Evolutionary conservation across 2,113 vertebrate genomes (phyloP).

Genomic region (Choloepus hoffmanni): DNA sequence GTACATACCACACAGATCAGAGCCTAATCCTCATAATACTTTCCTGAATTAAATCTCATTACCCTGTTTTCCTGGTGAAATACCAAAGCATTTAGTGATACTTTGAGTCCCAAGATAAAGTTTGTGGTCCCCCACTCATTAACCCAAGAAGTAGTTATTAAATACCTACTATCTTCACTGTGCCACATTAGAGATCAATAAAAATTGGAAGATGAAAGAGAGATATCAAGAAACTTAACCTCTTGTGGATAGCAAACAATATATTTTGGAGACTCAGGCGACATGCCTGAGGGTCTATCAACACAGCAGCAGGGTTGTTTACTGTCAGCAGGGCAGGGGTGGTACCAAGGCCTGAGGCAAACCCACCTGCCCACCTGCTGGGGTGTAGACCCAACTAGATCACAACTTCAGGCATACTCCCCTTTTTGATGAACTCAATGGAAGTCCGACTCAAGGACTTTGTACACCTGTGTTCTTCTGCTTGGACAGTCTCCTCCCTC

Average conservation of each 20-base stretch:
- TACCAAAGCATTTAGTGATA: slow-evolving; percentile 36
- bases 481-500: background rate
- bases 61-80: slow-evolving; percentile 56
- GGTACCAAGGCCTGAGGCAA: background rate
- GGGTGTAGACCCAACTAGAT: background rate
- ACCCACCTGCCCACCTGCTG: background rate
- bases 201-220: background rate
- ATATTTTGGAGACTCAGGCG: background rate
- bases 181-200: background rate
- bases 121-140: background rate
- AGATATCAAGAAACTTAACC: slow-evolving; percentile 12
- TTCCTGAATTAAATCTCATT: slow-evolving; percentile 59
- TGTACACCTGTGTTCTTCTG: background rate
- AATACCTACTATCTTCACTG: background rate
- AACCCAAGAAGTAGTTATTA: background rate
- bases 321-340: background rate
- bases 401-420: background rate
- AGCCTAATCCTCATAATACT: slow-evolving; percentile 62
- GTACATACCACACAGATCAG: background rate
- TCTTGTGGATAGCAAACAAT: background rate
- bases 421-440: background rate
- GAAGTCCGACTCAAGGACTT: background rate
- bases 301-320: background rate
- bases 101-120: background rate
- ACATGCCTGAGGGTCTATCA: background rate